Evolutionary conservation across 2,797 vertebrate species (phyloP).

Genomic region (Brachymystax lenok): DNA sequence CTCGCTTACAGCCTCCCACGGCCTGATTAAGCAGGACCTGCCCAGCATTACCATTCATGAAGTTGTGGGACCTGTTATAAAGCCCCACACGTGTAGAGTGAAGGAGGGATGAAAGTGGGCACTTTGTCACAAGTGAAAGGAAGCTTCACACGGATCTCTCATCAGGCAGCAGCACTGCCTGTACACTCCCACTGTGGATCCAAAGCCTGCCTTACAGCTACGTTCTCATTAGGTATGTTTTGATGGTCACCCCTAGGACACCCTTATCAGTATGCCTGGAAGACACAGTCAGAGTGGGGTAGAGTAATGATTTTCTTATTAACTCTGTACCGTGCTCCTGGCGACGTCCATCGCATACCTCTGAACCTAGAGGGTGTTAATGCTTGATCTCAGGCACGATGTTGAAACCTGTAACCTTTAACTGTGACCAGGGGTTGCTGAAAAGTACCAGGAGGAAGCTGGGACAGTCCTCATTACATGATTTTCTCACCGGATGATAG

Average conservation of each 20-base stretch:
- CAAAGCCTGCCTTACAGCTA: neutral
- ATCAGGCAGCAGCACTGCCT: neutral
- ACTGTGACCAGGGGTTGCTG: neutral
- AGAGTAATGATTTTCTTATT: neutral
- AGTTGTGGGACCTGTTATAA: neutral
- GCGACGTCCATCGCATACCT: neutral
- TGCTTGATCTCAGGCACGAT: neutral
- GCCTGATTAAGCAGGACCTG: slow-evolving; percentile 17
- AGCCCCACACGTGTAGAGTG: slow-evolving; percentile 4
- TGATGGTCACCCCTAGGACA: neutral
- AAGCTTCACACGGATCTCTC: neutral
- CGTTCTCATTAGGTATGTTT: neutral
- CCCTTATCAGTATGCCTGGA: neutral
- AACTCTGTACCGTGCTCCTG: neutral
- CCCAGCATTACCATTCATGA: neutral
- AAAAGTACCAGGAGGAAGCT: neutral
- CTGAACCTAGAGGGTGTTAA: neutral
- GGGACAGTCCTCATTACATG: neutral
- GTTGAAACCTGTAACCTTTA: neutral
- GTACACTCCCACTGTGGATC: neutral
- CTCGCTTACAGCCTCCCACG: slow-evolving; percentile 5
- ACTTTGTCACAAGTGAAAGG: neutral
- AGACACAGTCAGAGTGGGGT: neutral
- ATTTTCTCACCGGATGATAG: neutral
- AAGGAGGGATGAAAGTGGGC: neutral